Percentiles rank a stretch among this genome's conserved stretches.
phyloP scores from a whole-genome alignment of 2,113 vertebrate genomes.

The Chascanopsetta lugubris region DNA sequence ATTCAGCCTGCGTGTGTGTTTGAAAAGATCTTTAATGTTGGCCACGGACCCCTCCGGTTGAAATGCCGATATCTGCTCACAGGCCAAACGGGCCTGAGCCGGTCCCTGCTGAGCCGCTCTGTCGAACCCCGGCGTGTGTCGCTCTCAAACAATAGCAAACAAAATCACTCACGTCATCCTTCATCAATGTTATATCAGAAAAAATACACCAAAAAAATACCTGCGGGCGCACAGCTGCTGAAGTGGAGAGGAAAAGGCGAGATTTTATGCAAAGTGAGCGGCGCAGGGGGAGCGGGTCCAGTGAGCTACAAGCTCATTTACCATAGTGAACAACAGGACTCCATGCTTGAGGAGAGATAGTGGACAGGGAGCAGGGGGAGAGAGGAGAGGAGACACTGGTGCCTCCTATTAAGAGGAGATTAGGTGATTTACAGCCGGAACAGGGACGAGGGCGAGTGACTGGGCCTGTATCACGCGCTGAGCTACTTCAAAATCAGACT shows the following conservation, averaged over 20 bases:
- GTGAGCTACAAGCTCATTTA: conserved; percentile 18
- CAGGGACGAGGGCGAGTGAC: neutral
- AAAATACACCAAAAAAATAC: no score
- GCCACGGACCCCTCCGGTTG: conserved; percentile 66
- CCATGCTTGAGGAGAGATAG: conserved; percentile 8
- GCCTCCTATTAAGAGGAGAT: neutral
- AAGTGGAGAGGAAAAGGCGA: conserved; percentile 37
- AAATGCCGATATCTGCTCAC: conserved; percentile 74
- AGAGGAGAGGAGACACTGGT: neutral
- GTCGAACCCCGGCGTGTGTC: conserved; percentile 48
- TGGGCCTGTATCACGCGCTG: neutral
- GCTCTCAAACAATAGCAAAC: conserved; percentile 58
- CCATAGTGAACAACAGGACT: conserved; percentile 2
- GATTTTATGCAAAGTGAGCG: conserved; percentile 46
- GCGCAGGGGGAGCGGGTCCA: conserved; percentile 8
- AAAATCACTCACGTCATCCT: conserved; percentile 47
- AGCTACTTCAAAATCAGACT: no score
- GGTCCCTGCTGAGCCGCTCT: conserved; percentile 65
- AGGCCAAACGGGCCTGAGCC: conserved; percentile 47
- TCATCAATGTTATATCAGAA: conserved; percentile 38
- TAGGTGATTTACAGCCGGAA: neutral
- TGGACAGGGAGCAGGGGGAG: conserved; percentile 2
- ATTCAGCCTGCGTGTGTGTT: conserved; percentile 67
- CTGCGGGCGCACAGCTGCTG: conserved; percentile 1
- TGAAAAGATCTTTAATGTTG: conserved; percentile 81